Base-by-base conservation (phyloP, 2,113 vertebrate genomes). In the Benitochromis conjunctus region DNA sequence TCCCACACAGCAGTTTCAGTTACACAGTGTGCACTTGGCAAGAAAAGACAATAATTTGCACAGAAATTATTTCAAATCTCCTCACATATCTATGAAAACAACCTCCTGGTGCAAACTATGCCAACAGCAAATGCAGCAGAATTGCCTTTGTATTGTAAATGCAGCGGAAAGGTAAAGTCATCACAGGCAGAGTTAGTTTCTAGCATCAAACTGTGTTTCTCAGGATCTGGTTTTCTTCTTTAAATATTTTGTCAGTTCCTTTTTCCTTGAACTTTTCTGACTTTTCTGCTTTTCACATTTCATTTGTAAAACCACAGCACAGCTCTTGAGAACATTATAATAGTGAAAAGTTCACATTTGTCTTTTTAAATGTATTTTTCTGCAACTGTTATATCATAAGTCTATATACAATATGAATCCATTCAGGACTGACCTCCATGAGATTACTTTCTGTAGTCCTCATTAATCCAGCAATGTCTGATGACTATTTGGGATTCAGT, bases 11-110 rank as follows among this genome's bases (percentile, higher is more conserved):
- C 51, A 34, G 60, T 80, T 80, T 74, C 57, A 81, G 81, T 84
- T 85, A 81, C 31, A 53, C 14, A 57, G 74, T 53, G 46, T 54
- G 69, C 46, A 80, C 64, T 89, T 92, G 86, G 74, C 46, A 84
- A 53, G 19, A 55, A 79, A 85, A 84, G n/a, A 26, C 9, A 89
- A 56, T 85, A 13, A 82, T 85, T 86, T 89, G 53, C 38, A 83
- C 54, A 58, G 58, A 79, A 77, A 84, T 82, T 24, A 92, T 91
- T 91, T 91, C 12, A 87, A 88, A 90, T 94, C 84, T 88, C 84
- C 91, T 89, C 90, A 90, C 85, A 89, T 69, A 87, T 84, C 79
- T 80, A 46, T 18, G 14, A 84, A 88, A 84, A 84, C 60, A 86
- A 85, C 48, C 81, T 91, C 66, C 54, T 76, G 64, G 60, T 9